Evolutionary conservation across 2,888 invertebrate genomes (phyloP), one percentile per base, ranked within the genome.

Genomic region (Harpalus rubripes): DNA sequence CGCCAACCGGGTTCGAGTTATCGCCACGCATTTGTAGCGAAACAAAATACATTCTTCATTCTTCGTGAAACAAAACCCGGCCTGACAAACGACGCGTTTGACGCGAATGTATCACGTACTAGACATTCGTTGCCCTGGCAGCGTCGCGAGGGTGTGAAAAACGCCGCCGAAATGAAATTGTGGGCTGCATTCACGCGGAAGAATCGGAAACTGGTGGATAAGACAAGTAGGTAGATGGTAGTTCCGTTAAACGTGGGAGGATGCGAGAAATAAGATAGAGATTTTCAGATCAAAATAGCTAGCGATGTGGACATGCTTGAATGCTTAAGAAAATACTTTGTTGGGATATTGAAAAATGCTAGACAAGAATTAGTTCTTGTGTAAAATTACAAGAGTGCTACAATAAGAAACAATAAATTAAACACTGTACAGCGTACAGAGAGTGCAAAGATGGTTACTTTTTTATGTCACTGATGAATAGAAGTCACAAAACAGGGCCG

Each of bases 31-130:
- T 68, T 68, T 68, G 68, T 68, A 68, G 15, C 68, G 39, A 68
- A 68, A 68, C 68, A 41, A 68, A 68, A 68, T 68, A 68, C 68
- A 68, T 68, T 68, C 41, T 68, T 68, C 68, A 68, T 52, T 52
- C 44, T 52, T 52, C 44, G 44, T 68, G 32, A 39, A 68, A 68
- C 41, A 32, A 32, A 68, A 39, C 68, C 39, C 10, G 26, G 15
- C 7, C 15, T 39, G 68, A 41, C 15, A 68, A 22, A 65, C n/a
- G 65, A 32, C 26, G 5, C 15, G 32, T 68, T 68, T 68, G 68
- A 32, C 15, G 68, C 68, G 22, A 39, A 15, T 68, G 41, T 68
- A 68, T 68, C 68, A 68, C 68, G 41, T 68, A 32, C 16, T n/a
- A 26, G 15, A 16, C 68, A 68, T 68, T 68, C 68, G 32, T 68